Base-by-base conservation (phyloP, 2,797 vertebrate genomes). In the Pogonophryne albipinna region DNA sequence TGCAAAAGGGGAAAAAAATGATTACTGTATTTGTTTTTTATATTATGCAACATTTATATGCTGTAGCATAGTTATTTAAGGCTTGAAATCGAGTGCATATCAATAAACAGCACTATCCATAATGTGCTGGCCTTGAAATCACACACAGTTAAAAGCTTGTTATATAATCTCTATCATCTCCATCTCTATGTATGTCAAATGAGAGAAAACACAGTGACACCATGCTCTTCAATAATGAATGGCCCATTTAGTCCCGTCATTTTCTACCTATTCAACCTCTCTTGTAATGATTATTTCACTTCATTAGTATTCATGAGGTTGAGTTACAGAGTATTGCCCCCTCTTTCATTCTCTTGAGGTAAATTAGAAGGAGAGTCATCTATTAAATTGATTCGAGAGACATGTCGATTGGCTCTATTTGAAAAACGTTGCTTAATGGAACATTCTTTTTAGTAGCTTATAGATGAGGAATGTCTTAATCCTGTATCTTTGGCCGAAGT, bases 161-260 rank as follows among this genome's bases (percentile, higher is more conserved):
- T 59, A 66, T 7, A 53, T 47, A 53, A 79, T 38, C 23, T 0
- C 45, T 49, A 45, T 65, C 55, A 61, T 66, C 57, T 51, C 10
- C 44, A 50, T 71, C 9, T 46, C 31, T 9, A 19, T 76, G 52
- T 20, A 66, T 17, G 34, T 51, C 1, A 3, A 56, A 38, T 13
- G 27, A 44, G 45, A 66, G 47, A 66, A 47, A 9, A 51, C 2
- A 0, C 51, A 23, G 38, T 66, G 52, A 74, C 42, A 68, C 62
- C 51, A 41, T 27, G 31, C 52, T 71, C 59, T 44, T 70, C 10
- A 64, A 44, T 70, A 38, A 78, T 82, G 74, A 20, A 76, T 60
- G 41, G 6, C 10, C 50, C 20, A 58, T 78, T 79, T 60, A 19
- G 19, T 53, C 45, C 68, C 38, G 14, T 74, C 23, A 72, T 45